A percentile compares a stretch with the other conserved stretches of the same genome.
These are phyloP conservation scores for Leucozona laternaria DNA, from an alignment of 2,888 invertebrate genomes.

Conservation along the genomic window DNA sequence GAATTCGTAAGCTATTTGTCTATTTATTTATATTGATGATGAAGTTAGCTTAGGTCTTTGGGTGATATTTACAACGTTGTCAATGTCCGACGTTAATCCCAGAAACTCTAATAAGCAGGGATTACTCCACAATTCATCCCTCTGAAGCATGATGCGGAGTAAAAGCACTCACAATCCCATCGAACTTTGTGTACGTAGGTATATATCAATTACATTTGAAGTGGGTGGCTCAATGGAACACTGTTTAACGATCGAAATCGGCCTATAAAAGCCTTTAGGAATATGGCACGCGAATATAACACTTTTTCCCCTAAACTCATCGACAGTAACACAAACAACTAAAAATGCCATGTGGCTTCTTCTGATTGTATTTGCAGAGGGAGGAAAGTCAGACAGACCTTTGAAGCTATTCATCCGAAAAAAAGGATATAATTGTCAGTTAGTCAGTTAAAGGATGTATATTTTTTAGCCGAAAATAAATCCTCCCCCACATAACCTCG, in stretches of 20 bases:
- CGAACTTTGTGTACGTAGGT: slow-evolving; percentile 13
- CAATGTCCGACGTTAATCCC: slow-evolving; percentile 51
- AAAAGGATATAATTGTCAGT: slow-evolving; percentile 75
- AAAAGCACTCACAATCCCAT: slow-evolving; percentile 41
- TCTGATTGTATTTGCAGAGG: neutral
- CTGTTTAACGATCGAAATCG: slow-evolving; percentile 63
- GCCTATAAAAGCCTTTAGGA: slow-evolving; percentile 25
- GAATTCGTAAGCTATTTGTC: slow-evolving; percentile 48
- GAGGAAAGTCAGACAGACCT: neutral
- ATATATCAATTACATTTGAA: slow-evolving; percentile 70
- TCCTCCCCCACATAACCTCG: slow-evolving; percentile 16
- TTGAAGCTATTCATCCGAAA: slow-evolving; percentile 67
- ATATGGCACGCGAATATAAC: slow-evolving; percentile 1
- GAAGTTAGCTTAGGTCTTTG: slow-evolving; percentile 32
- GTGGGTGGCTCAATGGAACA: slow-evolving; percentile 47
- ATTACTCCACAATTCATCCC: slow-evolving; percentile 51
- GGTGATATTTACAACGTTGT: slow-evolving; percentile 27
- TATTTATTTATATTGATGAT: slow-evolving; percentile 56
- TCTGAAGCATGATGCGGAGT: neutral
- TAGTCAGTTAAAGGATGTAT: slow-evolving; percentile 61
- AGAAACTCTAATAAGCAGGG: slow-evolving; percentile 53
- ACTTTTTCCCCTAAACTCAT: slow-evolving; percentile 44
- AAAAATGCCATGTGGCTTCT: slow-evolving; percentile 50
- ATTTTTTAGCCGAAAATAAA: slow-evolving; percentile 50
- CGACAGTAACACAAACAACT: slow-evolving; percentile 21